These are phyloP conservation scores for Buphagus erythrorhynchus DNA, from an alignment of 2,797 vertebrate species.

Conservation along the genomic window DNA sequence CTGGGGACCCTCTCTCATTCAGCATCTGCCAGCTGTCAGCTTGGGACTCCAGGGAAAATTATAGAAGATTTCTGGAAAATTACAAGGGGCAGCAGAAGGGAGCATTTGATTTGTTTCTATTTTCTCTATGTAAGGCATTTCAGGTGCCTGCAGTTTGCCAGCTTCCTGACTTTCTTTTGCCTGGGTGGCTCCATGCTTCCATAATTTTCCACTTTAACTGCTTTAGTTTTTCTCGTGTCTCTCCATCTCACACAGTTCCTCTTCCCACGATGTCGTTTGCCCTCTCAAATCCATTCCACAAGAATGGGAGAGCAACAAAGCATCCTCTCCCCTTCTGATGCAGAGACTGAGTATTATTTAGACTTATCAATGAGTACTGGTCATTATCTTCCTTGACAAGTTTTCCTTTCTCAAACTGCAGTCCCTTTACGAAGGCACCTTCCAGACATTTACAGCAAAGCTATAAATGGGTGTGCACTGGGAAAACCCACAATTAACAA, in stretches of 20 bases:
- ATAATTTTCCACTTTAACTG: not conserved
- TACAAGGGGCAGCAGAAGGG: constrained; percentile 38
- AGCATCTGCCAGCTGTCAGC: constrained; percentile 27
- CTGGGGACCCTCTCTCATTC: constrained; percentile 21
- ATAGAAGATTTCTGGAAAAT: constrained; percentile 52
- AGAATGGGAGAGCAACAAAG: not conserved
- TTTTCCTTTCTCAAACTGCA: not conserved
- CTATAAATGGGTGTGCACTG: not conserved
- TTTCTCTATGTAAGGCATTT: not conserved
- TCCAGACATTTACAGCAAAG: not conserved
- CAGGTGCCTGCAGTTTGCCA: not conserved
- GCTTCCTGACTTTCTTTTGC: not conserved
- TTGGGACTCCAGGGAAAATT: constrained; percentile 45
- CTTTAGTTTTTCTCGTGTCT: not conserved
- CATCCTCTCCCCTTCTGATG: not conserved
- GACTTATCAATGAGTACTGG: not conserved
- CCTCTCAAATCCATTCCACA: not conserved
- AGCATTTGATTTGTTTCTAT: constrained; percentile 28
- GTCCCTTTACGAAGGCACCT: not conserved
- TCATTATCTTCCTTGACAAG: not conserved
- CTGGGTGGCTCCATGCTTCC: not conserved
- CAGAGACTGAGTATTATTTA: not conserved
- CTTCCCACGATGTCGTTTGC: not conserved
- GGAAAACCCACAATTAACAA: not conserved
- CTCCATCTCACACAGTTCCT: not conserved